Base-by-base conservation (phyloP, 2,113 vertebrate species). In the Oreochromis aureus region DNA sequence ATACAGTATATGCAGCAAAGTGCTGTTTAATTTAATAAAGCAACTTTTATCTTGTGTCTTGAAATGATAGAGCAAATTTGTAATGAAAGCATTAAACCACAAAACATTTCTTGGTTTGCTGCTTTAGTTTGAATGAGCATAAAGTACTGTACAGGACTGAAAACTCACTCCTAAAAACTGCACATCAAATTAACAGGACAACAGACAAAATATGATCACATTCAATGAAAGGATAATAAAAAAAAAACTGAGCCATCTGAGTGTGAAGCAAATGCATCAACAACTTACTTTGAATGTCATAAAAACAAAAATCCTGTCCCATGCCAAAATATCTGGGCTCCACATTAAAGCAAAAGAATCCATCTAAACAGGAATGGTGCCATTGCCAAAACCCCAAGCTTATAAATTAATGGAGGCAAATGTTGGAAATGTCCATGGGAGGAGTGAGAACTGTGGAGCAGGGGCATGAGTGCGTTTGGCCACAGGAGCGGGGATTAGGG, bases 401-500 rank as follows among this genome's bases (percentile, higher is more conserved):
- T 84, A 87, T 63, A 91, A 88, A 89, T 89, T 36, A 94, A 90
- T 87, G 85, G 89, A 90, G 83, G 84, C 81, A 85, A 94, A 93
- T 83, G 58, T 89, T 5, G 36, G 85, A 91, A 88, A 88, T 59
- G 82, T 89, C 79, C 54, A 82, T 36, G 84, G 92, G 88, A 95
- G 87, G 89, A 94, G 91, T 87, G 93, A 89, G 51, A 58, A 83
- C 79, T 80, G 51, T 63, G 61, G 81, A 81, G 82, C 81, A 30
- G 84, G 82, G 85, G 88, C 86, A 88, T 80, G 82, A 91, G 91
- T 55, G 86, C 59, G 82, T 83, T 81, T 81, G 89, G 92, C 91
- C 89, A 86, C 85, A 88, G 90, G 54, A 89, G 82, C 78, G 32
- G 89, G 94, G 94, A 96, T 95, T 94, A 95, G 85, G 89, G 81